phyloP scores from a whole-genome alignment of 2,888 invertebrate species.

The Glomeris marginata region DNA sequence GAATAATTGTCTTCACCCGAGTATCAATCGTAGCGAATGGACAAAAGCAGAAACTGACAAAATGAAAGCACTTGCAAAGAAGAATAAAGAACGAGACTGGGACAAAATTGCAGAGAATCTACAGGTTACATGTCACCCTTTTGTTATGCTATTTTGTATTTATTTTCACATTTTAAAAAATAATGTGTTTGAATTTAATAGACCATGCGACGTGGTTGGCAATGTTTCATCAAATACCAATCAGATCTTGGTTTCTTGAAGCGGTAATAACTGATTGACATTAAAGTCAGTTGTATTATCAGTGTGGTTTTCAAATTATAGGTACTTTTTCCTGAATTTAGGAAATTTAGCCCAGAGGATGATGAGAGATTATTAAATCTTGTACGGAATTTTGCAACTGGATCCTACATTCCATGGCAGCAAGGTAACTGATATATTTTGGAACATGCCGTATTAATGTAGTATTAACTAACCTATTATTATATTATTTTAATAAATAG shows the following conservation, averaged over 20 bases:
- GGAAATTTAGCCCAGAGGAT: slow-evolving; percentile 51
- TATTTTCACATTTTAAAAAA: background rate
- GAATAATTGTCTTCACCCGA: slow-evolving; percentile 52
- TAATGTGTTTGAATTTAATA: slow-evolving; percentile 14
- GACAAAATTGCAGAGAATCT: slow-evolving; percentile 43
- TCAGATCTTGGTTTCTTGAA: slow-evolving; percentile 7
- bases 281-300: background rate
- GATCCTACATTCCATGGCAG: slow-evolving; percentile 56
- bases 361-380: slow-evolving; percentile 45
- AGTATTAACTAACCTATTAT: too few species aligned
- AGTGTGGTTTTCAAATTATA: background rate
- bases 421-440: slow-evolving; percentile 26
- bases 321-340: too few species aligned
- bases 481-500: too few species aligned
- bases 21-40: slow-evolving; percentile 45
- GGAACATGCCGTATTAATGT: too few species aligned
- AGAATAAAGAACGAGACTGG: slow-evolving; percentile 39
- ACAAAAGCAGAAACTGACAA: slow-evolving; percentile 35
- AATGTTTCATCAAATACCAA: slow-evolving; percentile 38
- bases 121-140: too few species aligned
- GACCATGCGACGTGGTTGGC: slow-evolving; percentile 47
- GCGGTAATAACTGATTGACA: slow-evolving; percentile 1
- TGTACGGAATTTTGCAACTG: slow-evolving; percentile 46
- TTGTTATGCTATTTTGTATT: background rate
- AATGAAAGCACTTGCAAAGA: slow-evolving; percentile 30